These are phyloP conservation scores for Numida meleagris DNA, from an alignment of 2,113 vertebrate genomes.

Conservation along the genomic window DNA sequence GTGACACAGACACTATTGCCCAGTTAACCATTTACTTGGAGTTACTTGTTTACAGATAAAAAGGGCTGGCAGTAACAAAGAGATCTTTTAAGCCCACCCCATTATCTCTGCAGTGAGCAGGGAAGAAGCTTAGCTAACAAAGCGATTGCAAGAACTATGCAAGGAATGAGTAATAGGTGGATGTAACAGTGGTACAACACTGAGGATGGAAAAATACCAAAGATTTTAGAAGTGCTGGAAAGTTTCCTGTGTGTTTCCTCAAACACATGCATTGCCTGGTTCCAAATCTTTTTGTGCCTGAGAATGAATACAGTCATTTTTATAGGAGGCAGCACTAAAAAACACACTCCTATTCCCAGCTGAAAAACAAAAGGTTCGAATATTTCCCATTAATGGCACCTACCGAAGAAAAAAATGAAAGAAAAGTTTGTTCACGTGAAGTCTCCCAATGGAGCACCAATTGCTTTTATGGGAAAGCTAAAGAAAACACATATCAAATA, in stretches of 20 bases:
- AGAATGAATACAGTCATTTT: conserved; percentile 30
- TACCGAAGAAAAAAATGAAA: neutral
- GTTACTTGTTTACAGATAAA: neutral
- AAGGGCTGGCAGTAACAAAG: neutral
- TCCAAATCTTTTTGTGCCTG: neutral
- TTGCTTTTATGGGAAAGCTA: conserved; percentile 37
- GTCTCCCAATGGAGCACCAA: conserved; percentile 17
- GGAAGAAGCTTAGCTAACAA: neutral
- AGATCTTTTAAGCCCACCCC: neutral
- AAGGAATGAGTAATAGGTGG: conserved; percentile 16
- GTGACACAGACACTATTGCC: neutral
- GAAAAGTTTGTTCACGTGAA: neutral
- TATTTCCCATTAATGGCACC: neutral
- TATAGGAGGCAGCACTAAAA: conserved; percentile 12
- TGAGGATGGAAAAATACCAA: conserved; percentile 34
- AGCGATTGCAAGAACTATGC: neutral
- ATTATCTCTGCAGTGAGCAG: neutral
- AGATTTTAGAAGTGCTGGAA: neutral
- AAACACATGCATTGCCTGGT: neutral
- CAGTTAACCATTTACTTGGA: neutral
- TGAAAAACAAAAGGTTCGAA: conserved; percentile 17
- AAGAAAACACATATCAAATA: conserved; percentile 50
- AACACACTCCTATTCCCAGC: neutral
- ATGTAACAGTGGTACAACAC: neutral
- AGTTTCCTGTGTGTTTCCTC: neutral